A percentile compares a stretch with the other conserved stretches of the same genome.
These are phyloP conservation scores for Cryptus viduatorius DNA, from an alignment of 2,888 invertebrate species.

Conservation along the genomic window DNA sequence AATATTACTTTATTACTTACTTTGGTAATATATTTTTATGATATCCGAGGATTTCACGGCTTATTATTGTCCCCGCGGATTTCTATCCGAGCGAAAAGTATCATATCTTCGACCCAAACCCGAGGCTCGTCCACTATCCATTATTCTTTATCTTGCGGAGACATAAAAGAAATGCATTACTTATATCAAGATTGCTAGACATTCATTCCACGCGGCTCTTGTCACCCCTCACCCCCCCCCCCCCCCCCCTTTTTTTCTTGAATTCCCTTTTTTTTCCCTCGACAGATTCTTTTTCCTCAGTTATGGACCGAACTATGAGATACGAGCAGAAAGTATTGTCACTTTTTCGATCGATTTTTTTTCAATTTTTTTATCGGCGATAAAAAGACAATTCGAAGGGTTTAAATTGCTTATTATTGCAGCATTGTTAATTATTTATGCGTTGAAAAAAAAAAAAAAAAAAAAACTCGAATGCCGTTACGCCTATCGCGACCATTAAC, in stretches of 20 bases:
- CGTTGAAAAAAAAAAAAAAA: not conserved
- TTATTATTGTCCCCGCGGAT: slow-evolving; percentile 71
- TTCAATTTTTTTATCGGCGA: not conserved
- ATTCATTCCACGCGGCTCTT: slow-evolving; percentile 75
- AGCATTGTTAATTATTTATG: not conserved
- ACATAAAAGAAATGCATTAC: slow-evolving; percentile 84
- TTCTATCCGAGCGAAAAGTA: slow-evolving; percentile 73
- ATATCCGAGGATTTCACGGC: slow-evolving; percentile 67
- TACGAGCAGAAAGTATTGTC: slow-evolving; percentile 54
- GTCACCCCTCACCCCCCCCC: slow-evolving; percentile 62
- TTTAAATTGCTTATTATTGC: not conserved
- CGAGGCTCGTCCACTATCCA: slow-evolving; percentile 75
- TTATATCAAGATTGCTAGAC: slow-evolving; percentile 83
- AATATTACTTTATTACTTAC: slow-evolving; percentile 58
- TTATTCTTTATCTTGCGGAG: slow-evolving; percentile 83
- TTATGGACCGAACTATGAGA: slow-evolving; percentile 50
- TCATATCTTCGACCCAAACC: slow-evolving; percentile 78
- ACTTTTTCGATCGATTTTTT: slow-evolving; percentile 44
- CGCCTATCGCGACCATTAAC: not conserved
- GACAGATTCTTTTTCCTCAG: slow-evolving; percentile 19
- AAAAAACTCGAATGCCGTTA: not conserved
- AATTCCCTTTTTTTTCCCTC: slow-evolving; percentile 9
- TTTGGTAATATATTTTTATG: slow-evolving; percentile 68
- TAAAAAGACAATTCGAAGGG: not conserved
- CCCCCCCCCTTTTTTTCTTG: slow-evolving; percentile 66